Base-by-base conservation (phyloP, 2,113 vertebrate species). In the Podarcis muralis region DNA sequence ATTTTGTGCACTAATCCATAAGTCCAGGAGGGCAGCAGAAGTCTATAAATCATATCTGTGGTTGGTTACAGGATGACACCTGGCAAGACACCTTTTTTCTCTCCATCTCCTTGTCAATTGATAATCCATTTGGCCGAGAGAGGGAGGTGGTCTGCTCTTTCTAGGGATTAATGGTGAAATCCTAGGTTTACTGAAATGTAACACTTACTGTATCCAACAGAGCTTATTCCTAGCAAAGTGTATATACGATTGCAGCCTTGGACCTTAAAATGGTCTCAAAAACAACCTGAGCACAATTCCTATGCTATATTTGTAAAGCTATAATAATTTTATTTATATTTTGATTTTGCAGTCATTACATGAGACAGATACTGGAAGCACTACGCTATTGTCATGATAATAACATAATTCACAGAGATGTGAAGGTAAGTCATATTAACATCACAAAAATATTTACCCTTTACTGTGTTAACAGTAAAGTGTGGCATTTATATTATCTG, bases 351-450 rank as follows among this genome's bases (percentile, higher is more conserved):
- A 99, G 99, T 96, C 99, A 99, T 97, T 99, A 99, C 97, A 99
- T 99, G 99, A 98, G 98, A 74, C 99, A 99, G 97, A 99, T 99
- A 96, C 94, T 99, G 43, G 99, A 99, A 97, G 99, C 99, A 37
- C 97, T 99, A 57, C 98, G 99, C 81, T 99, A 99, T 95, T 99
- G 99, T 97, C 99, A 99, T 92, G 99, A 99, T 96, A 99, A 99
- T 97, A 99, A 99, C 93, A 97, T 99, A 96, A 99, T 99, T 96
- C 99, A 99, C 96, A 97, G 99, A 91, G 99, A 99, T 93, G 98
- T 99, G 93, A 99, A 99, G 98, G 99, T 99, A 98, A 96, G 97
- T 59, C 40, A 69, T 69, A 32, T 83, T 76, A 66, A 81, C 48
- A 68, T 43, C 20, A 40, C 22, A 81, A 37, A 83, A 83, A 78